Conservation (phyloP, 1,140 invertebrate species). For the Zophobas morio region DNA sequence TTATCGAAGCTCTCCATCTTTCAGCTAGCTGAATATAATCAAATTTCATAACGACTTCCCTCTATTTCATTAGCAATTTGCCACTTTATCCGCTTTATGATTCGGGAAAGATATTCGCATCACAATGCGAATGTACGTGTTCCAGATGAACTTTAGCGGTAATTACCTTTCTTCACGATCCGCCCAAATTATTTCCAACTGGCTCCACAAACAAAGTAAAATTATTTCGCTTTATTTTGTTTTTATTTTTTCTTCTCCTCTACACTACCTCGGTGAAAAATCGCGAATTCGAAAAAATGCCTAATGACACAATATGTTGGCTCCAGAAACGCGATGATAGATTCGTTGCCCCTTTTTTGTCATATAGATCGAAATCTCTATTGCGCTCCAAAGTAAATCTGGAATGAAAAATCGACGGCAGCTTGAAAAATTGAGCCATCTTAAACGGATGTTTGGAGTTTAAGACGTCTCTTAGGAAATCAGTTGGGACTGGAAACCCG, state of each 20-base stretch:
- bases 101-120: slow-evolving; percentile 10
- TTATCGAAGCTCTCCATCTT: slow-evolving; percentile 4
- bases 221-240: background rate
- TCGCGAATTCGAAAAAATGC: background rate
- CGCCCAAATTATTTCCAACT: background rate
- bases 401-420: slow-evolving; percentile 24
- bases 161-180: slow-evolving; percentile 12
- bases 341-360: slow-evolving; percentile 17
- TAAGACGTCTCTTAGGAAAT: slow-evolving; percentile 29
- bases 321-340: slow-evolving; percentile 7
- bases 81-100: slow-evolving; percentile 16
- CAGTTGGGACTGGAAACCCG: slow-evolving; percentile 19
- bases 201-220: background rate
- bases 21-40: slow-evolving; percentile 1
- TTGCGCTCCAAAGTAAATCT: slow-evolving; percentile 23
- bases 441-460: slow-evolving; percentile 27
- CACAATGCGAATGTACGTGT: slow-evolving; percentile 1
- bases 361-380: slow-evolving; percentile 21
- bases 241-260: background rate
- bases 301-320: background rate
- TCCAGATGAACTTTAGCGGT: background rate
- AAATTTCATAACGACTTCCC: slow-evolving; percentile 16
- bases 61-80: slow-evolving; percentile 29
- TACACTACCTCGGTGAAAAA: background rate
- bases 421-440: slow-evolving; percentile 19